phyloP scores from a whole-genome alignment of 2,113 vertebrate species.

The Rhinogobius similis region DNA sequence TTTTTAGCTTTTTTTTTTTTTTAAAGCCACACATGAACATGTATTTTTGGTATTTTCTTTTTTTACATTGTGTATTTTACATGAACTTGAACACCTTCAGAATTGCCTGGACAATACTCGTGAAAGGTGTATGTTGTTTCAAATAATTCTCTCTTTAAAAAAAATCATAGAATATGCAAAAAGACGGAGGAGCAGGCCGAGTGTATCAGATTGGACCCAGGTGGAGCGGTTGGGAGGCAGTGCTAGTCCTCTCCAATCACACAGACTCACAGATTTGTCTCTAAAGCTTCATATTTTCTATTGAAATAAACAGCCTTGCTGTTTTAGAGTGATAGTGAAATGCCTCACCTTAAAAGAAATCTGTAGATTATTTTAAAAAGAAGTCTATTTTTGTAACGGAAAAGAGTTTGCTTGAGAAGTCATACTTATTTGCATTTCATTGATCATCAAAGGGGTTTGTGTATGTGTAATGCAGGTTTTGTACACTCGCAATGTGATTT shows the following conservation, averaged over 20 bases:
- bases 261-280: conserved; percentile 65
- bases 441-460: conserved; percentile 62
- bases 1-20: conserved; percentile 45
- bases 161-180: conserved; percentile 83
- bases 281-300: conserved; percentile 78
- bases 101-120: conserved; percentile 89
- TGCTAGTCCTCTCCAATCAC: conserved; percentile 65
- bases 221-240: conserved; percentile 44
- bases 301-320: conserved; percentile 75
- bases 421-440: conserved; percentile 77
- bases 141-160: conserved; percentile 68
- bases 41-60: conserved; percentile 80
- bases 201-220: conserved; percentile 41
- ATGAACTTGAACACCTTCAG: conserved; percentile 80
- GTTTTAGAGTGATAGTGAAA: conserved; percentile 79
- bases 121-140: conserved; percentile 80
- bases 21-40: conserved; percentile 64
- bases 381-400: conserved; percentile 84
- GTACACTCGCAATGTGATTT: conserved; percentile 76
- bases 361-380: conserved; percentile 84
- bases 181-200: conserved; percentile 72
- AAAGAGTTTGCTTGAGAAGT: conserved; percentile 78
- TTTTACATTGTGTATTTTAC: conserved; percentile 87
- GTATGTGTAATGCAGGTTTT: conserved; percentile 75
- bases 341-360: conserved; percentile 79